A percentile compares a stretch with the other conserved stretches of the same genome.
Conservation (phyloP, 1,140 invertebrate genomes). For the Paraescarpia echinospica region DNA sequence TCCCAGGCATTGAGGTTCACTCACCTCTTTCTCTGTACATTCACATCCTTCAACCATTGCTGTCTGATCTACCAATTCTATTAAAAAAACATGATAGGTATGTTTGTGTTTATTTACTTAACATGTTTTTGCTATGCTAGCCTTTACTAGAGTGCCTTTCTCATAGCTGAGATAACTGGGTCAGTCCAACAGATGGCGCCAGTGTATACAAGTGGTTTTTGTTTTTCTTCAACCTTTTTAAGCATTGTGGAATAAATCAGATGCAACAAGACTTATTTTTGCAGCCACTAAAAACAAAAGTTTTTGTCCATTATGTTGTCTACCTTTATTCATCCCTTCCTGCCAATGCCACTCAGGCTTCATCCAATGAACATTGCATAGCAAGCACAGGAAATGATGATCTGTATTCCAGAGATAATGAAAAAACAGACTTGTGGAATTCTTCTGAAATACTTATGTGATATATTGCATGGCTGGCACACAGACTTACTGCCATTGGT, state of each 20-base stretch:
- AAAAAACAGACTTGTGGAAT: background rate
- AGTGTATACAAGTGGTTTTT: too few species aligned
- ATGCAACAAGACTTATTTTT: background rate
- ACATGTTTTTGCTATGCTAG: too few species aligned
- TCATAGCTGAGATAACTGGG: too few species aligned
- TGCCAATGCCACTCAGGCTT: background rate
- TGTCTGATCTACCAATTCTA: too few species aligned
- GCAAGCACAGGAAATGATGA: background rate
- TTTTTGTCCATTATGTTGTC: background rate
- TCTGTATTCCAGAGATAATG: background rate
- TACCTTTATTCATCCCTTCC: background rate
- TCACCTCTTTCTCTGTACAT: too few species aligned
- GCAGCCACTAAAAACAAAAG: background rate
- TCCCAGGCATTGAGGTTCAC: too few species aligned
- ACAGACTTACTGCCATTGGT: background rate
- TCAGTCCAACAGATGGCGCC: too few species aligned
- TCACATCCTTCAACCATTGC: too few species aligned
- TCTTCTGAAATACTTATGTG: background rate
- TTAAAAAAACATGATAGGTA: too few species aligned
- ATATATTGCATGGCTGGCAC: background rate
- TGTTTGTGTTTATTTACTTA: too few species aligned
- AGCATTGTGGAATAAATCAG: background rate
- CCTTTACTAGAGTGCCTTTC: too few species aligned
- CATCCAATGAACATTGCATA: background rate
- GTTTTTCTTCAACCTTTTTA: background rate